phyloP scores from a whole-genome alignment of 2,113 vertebrate species.

The Stomatorhinus ivindoensis region DNA sequence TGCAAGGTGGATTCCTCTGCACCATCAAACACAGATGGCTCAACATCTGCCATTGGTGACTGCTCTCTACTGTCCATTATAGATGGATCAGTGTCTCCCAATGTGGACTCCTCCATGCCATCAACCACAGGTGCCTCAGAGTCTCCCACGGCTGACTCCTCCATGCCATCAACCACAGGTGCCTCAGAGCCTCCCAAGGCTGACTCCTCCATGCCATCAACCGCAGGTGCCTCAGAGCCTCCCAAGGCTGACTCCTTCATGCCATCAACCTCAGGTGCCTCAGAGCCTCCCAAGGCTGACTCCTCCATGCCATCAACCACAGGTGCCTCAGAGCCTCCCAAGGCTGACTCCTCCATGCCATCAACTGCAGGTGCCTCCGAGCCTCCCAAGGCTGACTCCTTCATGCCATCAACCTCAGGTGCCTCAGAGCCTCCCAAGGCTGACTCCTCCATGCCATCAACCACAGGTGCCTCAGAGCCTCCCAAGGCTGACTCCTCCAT shows the following conservation, averaged over 20 bases:
- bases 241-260: neutral
- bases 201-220: neutral
- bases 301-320: neutral
- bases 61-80: neutral
- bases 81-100: neutral
- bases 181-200: neutral
- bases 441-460: neutral
- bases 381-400: neutral
- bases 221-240: neutral
- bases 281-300: neutral
- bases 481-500: neutral
- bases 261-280: neutral
- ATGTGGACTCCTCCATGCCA: neutral
- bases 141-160: neutral
- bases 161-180: too few relatives aligned
- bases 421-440: neutral
- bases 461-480: neutral
- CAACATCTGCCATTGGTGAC: neutral
- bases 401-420: neutral
- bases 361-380: too few relatives aligned
- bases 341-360: neutral
- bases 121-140: too few relatives aligned
- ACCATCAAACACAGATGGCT: neutral
- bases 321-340: neutral
- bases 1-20: neutral